Conservation (phyloP, 2,797 vertebrate genomes). For the Hemibagrus guttatus region DNA sequence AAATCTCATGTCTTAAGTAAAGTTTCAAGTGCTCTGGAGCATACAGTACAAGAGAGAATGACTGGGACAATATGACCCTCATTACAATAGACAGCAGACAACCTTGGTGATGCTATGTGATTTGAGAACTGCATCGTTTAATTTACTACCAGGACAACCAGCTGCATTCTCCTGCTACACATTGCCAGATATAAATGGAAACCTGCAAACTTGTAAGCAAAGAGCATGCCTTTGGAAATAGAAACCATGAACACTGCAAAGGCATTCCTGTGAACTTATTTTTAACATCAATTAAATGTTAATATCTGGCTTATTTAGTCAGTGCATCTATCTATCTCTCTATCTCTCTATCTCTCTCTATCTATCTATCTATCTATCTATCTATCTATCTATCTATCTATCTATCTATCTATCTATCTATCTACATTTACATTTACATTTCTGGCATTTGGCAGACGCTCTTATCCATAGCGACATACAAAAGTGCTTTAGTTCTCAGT, state of each 20-base stretch:
- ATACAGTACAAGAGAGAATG: background rate
- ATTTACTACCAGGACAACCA: constrained; percentile 34
- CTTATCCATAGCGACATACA: too few species aligned
- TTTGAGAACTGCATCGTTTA: background rate
- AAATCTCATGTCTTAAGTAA: background rate
- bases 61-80: background rate
- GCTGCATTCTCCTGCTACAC: constrained; percentile 10
- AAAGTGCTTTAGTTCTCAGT: too few species aligned
- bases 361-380: too few species aligned
- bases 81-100: background rate
- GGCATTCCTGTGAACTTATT: background rate
- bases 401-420: too few species aligned
- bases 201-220: constrained; percentile 40
- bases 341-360: background rate
- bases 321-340: background rate
- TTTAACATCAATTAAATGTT: background rate
- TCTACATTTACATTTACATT: too few species aligned
- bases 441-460: too few species aligned
- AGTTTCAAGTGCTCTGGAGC: background rate
- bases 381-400: too few species aligned
- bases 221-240: constrained; percentile 23
- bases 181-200: constrained; percentile 48
- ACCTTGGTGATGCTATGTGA: constrained; percentile 20
- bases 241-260: background rate
- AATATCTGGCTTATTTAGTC: background rate